Conservation (phyloP, 2,113 vertebrate genomes). For the Serilophus lunatus region DNA sequence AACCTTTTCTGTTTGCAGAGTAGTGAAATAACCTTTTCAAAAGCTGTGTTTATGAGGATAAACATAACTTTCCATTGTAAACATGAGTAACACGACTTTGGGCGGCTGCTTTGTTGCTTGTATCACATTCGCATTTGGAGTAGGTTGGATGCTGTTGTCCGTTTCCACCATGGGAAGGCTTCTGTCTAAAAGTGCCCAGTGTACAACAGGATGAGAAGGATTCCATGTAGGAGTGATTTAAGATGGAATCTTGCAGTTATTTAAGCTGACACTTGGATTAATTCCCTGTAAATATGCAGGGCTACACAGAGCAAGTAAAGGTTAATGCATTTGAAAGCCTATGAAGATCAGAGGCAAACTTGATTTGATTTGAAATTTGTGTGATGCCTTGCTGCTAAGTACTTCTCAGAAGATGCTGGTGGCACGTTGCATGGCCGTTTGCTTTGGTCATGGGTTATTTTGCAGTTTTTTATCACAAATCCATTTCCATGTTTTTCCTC, state of each 20-base stretch:
- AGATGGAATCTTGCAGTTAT: neutral
- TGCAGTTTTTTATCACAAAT: neutral
- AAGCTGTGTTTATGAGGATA: neutral
- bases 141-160: neutral
- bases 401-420: constrained; percentile 10
- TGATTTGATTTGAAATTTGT: neutral
- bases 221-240: neutral
- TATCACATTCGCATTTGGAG: neutral
- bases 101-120: neutral
- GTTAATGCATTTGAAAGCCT: neutral
- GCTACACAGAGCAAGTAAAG: neutral
- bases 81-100: neutral
- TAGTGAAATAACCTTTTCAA: constrained; percentile 50
- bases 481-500: neutral
- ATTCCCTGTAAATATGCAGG: neutral
- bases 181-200: neutral
- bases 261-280: neutral
- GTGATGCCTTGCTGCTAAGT: neutral
- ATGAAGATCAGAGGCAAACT: constrained; percentile 26
- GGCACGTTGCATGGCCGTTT: neutral
- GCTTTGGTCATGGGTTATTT: neutral
- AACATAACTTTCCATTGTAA: neutral
- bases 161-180: neutral
- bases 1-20: constrained; percentile 40
- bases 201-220: neutral